Base-by-base conservation (phyloP, 2,888 invertebrate genomes). In the Leptinotarsa peninsularis region DNA sequence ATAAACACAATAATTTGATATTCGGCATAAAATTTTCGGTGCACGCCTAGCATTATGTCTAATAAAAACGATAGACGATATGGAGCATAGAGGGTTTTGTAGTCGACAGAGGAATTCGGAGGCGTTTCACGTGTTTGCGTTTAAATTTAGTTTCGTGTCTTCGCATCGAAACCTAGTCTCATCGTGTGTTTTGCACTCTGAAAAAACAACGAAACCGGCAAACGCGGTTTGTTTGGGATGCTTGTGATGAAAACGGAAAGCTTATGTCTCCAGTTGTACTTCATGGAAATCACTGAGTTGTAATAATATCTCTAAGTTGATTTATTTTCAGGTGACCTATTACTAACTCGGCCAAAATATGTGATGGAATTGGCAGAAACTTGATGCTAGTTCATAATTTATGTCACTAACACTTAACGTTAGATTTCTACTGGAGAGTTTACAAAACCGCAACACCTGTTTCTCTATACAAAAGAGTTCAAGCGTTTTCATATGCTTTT, bases 1-100 rank as follows among this genome's bases (percentile, higher is more conserved):
- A 80, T 81, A 80, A 69, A 72, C 72, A 73, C 67, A 56, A 76
- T 74, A 54, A 77, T 69, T 74, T 74, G 56, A 67, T 72, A 67
- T 72, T 66, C 72, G 52, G 52, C 52, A 27, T 50, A 54, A 21
- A 58, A 58, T 49, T 58, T 49, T n/a, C 49, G 58, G 21, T 58
- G 58, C 27, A 70, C 58, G 21, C 60, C 58, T 70, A 58, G 70
- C 58, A 43, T 70, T 49, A n/a, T 58, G 33, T 43, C n/a, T 56
- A 67, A 70, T 73, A 75, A 76, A 76, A 76, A 69, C 58, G 49
- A 72, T 71, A 72, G 66, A 43, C 18, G 18, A 67, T 52, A 70
- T 50, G 66, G 63, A 27, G 63, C 15, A 63, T 43, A 18, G 63
- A 63, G 63, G 43, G 63, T 75, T 77, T 73, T 68, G 74, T 76